phyloP scores from a whole-genome alignment of 2,888 invertebrate species.

The Eilema sororculum region DNA sequence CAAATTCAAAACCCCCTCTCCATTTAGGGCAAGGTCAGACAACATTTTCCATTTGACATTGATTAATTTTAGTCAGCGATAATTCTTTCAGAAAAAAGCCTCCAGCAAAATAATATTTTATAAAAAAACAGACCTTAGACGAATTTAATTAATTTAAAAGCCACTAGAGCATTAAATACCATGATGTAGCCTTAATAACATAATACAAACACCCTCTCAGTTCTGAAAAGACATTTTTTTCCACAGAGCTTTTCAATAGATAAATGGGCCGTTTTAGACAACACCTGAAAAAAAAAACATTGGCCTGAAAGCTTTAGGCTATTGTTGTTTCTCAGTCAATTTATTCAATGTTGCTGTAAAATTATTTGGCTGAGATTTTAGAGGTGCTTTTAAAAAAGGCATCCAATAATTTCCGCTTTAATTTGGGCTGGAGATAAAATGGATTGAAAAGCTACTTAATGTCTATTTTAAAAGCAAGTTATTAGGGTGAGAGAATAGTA shows the following conservation, averaged over 20 bases:
- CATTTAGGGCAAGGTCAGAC: neutral
- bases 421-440: conserved; percentile 26
- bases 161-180: conserved; percentile 30
- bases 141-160: conserved; percentile 23
- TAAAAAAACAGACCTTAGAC: neutral
- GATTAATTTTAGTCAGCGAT: neutral
- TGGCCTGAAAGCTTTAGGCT: conserved; percentile 46
- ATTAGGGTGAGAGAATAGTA: conserved; percentile 10
- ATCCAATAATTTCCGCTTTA: conserved; percentile 31
- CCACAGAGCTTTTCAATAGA: conserved; percentile 41
- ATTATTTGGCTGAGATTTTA: conserved; percentile 33
- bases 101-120: conserved; percentile 3
- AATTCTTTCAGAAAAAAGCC: neutral
- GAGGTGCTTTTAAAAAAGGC: conserved; percentile 31
- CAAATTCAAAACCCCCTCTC: neutral
- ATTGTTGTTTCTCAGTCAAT: conserved; percentile 58
- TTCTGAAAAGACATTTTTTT: conserved; percentile 50
- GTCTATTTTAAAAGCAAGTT: conserved; percentile 24
- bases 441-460: conserved; percentile 25
- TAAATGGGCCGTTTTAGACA: conserved; percentile 43
- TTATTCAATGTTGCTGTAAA: conserved; percentile 46
- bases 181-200: conserved; percentile 33
- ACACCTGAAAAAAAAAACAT: conserved; percentile 37
- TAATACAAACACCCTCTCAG: conserved; percentile 33
- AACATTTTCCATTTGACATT: conserved; percentile 1